Evolutionary conservation across 2,888 invertebrate genomes (phyloP), one percentile per base, ranked within the genome.

Genomic region (Meganola albula): DNA sequence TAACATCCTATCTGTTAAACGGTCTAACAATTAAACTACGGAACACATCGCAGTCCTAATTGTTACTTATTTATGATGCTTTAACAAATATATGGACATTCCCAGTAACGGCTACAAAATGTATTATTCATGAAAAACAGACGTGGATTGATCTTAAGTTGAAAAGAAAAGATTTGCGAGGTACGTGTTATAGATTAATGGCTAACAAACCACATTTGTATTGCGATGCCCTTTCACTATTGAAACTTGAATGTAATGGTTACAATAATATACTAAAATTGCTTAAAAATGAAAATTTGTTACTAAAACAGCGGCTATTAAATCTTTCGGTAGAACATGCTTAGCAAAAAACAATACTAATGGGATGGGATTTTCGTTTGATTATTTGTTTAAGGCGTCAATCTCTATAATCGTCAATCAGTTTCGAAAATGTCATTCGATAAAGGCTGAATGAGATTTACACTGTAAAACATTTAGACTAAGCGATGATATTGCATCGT

Each of bases 161-260:
- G 53, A 52, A 44, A 48, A 62, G 63, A 71, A 65, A 74, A 74
- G 79, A 80, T 80, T 80, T 78, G 73, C 79, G 60, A 59, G 64
- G 66, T 69, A 66, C 59, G 41, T 42, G 44, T 44, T 45, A 43
- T 49, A 63, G 69, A 77, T 66, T 61, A 66, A 78, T 74, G 70
- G 63, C 41, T 44, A 51, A 58, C 31, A 58, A 58, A n/a, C 58
- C 61, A 58, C 53, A 46, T 48, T 51, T 45, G 16, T 5, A 16
- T 16, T 16, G 16, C 8, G 2, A 20, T 20, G 20, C 20, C 8
- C 46, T 44, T n/a, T n/a, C 42, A 27, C 40, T 66, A 56, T 58
- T 74, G 63, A 74, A 76, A 72, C 53, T 73, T 74, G 63, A 58
- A 73, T 72, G 65, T 64, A 61, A 72, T 55, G 58, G 61, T 56